Percentiles rank a stretch among this genome's conserved stretches.
These are phyloP conservation scores for Drosophila borealis DNA, from an alignment of 2,888 invertebrate species.

Conservation along the genomic window DNA sequence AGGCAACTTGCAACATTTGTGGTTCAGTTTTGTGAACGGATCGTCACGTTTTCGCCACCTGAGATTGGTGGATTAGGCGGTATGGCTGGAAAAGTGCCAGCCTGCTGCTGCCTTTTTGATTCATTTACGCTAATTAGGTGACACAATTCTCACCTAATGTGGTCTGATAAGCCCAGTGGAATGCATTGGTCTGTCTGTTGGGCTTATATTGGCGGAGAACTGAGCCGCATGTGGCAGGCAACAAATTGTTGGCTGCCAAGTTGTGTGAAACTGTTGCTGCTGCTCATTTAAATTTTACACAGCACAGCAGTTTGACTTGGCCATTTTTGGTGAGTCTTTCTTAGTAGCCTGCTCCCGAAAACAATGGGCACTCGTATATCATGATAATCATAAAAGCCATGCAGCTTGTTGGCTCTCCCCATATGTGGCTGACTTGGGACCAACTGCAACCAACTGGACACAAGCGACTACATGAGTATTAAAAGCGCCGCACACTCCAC, in stretches of 20 bases:
- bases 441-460: conserved; percentile 46
- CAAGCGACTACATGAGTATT: conserved; percentile 49
- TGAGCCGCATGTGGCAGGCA: conserved; percentile 33
- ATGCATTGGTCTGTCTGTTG: conserved; percentile 34
- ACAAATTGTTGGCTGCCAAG: conserved; percentile 58
- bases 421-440: conserved; percentile 57
- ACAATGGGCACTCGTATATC: conserved; percentile 82
- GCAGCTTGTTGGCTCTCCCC: conserved; percentile 58
- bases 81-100: conserved; percentile 44
- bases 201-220: conserved; percentile 24
- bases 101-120: conserved; percentile 59
- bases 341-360: conserved; percentile 66
- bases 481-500: conserved; percentile 68
- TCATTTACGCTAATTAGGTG: conserved; percentile 84
- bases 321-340: conserved; percentile 72
- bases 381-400: conserved; percentile 79
- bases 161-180: conserved; percentile 67
- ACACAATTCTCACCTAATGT: conserved; percentile 84
- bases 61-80: conserved; percentile 66
- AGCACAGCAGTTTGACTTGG: conserved; percentile 50
- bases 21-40: conserved; percentile 43
- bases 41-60: conserved; percentile 66
- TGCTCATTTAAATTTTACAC: conserved; percentile 78
- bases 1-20: conserved; percentile 49
- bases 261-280: conserved; percentile 49